phyloP scores from a whole-genome alignment of 2,113 vertebrate species.

The Tragelaphus imberbis region DNA sequence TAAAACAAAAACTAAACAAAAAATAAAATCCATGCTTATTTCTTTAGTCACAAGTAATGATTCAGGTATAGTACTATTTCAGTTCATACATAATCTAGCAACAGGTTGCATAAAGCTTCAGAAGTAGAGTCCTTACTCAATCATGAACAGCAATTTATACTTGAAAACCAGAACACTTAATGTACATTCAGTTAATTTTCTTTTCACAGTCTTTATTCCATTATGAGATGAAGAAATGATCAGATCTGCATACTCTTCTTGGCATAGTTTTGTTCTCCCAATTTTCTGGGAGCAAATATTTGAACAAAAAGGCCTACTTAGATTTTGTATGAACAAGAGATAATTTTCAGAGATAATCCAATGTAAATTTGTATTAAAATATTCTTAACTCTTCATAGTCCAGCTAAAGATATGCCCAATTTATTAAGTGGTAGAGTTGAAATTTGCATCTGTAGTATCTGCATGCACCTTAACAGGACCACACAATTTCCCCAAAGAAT shows the following conservation, averaged over 20 bases:
- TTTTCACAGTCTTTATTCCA: not conserved
- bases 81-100: not conserved
- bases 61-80: not conserved
- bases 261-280: not conserved
- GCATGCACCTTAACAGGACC: not conserved
- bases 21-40: not conserved
- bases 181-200: not conserved
- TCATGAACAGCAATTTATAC: not conserved
- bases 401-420: not conserved
- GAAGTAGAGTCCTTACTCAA: not conserved
- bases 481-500: not conserved
- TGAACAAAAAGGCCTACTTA: conserved; percentile 8
- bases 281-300: conserved; percentile 34
- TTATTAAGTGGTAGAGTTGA: conserved; percentile 1
- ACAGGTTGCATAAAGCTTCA: not conserved
- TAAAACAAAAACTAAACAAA: not conserved
- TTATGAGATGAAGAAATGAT: not conserved
- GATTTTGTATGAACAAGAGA: conserved; percentile 1
- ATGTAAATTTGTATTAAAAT: not conserved
- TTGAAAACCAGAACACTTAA: not conserved
- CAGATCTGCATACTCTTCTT: not conserved
- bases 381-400: not conserved
- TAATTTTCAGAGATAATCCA: conserved; percentile 33
- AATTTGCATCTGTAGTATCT: not conserved
- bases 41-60: not conserved